Evolutionary conservation across 2,888 invertebrate genomes (phyloP), one percentile per base, ranked within the genome.

Genomic region (Pyrrhopygopsis socrates): DNA sequence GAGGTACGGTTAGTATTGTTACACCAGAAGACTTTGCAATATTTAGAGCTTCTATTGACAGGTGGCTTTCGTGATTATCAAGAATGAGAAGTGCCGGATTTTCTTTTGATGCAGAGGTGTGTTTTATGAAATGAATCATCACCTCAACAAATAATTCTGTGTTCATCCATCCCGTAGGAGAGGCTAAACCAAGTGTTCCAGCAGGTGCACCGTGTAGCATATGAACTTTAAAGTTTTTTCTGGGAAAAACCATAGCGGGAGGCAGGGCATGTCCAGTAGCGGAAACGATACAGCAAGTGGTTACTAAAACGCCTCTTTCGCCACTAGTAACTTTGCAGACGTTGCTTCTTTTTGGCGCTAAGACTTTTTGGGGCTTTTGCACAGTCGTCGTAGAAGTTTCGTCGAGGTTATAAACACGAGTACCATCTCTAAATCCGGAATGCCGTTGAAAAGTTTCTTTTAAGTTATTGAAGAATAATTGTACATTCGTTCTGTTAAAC

Each of bases 231-330:
- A 82, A 60, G 74, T 70, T 91, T 91, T 65, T 94, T 78, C 18
- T 91, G 90, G 91, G 82, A 91, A 34, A 95, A 67, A 95, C 94
- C 38, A 96, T 79, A 13, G 91, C 84, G 34, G 95, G 95, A 29
- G 95, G 94, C n/a, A 95, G 89, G 15, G 27, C 27, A 13, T 63
- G 63, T 8, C 63, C 63, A 63, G 5, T 63, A 11, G 29, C 63
- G 15, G 4, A 29, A 27, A 63, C 29, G 18, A 27, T 29, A 29
- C 63, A 63, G 18, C 27, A 13, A 8, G 63, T 29, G 15, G 63
- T 63, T 3, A 63, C 63, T 8, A 29, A 29, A 29, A 63, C 18
- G 11, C 63, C 63, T 27, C 63, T 63, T 15, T 63, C 63, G 27
- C 29, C 63, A 3, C 29, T 29, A 29, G 29, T 20, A 20, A 45